phyloP scores from a whole-genome alignment of 2,888 invertebrate species.

The Drosophila hawaiiensis region DNA sequence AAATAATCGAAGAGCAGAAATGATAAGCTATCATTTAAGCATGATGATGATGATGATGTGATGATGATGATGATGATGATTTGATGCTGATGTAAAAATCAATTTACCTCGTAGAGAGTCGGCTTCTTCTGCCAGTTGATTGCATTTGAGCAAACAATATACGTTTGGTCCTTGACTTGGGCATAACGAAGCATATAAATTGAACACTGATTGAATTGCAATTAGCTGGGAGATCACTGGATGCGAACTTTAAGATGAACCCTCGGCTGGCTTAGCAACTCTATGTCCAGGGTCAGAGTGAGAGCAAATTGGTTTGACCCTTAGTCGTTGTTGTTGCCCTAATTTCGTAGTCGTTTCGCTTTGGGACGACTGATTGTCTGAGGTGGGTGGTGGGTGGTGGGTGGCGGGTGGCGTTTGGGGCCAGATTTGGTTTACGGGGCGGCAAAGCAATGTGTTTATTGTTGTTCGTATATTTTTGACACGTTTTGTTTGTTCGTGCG shows the following conservation, averaged over 20 bases:
- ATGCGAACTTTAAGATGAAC: conserved; percentile 2
- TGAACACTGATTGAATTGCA: background rate
- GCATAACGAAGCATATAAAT: background rate
- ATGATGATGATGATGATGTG: background rate
- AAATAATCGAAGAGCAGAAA: background rate
- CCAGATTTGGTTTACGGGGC: background rate
- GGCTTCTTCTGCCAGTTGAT: background rate
- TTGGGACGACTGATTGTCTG: background rate
- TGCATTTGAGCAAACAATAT: background rate
- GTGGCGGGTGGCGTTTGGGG: too few species aligned
- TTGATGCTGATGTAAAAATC: background rate
- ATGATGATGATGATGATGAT: conserved; percentile 2
- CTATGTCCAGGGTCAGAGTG: conserved; percentile 2
- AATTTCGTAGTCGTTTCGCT: background rate
- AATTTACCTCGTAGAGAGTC: background rate
- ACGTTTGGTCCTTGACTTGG: background rate
- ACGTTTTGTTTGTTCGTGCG: conserved; percentile 62
- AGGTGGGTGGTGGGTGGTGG: rapidly evolving
- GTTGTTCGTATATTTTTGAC: conserved; percentile 63
- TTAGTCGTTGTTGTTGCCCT: conserved; percentile 9
- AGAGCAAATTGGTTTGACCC: conserved; percentile 37
- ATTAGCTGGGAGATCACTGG: conserved; percentile 2
- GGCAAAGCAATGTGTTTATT: conserved; percentile 46
- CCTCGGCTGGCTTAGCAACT: conserved; percentile 7
- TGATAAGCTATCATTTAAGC: background rate